These are phyloP conservation scores for Pantherophis vulpinus DNA, from an alignment of 2,797 vertebrate genomes.

Conservation along the genomic window DNA sequence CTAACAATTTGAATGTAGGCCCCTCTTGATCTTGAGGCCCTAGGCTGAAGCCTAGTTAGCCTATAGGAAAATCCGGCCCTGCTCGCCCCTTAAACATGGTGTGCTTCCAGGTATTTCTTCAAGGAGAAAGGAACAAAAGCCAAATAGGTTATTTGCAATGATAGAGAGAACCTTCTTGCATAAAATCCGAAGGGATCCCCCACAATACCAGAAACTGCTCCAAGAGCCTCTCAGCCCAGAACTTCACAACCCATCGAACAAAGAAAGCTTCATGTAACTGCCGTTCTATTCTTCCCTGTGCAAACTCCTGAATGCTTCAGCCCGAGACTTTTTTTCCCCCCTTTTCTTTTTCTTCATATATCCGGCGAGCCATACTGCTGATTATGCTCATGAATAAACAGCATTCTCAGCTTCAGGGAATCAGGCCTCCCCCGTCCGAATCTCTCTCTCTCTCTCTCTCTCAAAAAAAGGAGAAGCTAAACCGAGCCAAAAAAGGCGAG, in stretches of 20 bases:
- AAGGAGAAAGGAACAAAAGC: background rate
- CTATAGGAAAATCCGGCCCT: too few relatives aligned
- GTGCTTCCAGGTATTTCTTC: background rate
- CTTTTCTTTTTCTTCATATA: background rate
- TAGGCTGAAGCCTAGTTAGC: too few relatives aligned
- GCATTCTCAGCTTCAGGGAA: background rate
- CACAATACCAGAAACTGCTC: background rate
- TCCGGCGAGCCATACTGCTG: background rate
- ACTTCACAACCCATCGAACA: background rate
- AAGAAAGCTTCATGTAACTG: background rate
- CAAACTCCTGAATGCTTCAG: background rate
- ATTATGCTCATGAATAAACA: constrained; percentile 10
- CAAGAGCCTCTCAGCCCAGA: background rate
- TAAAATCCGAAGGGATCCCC: background rate
- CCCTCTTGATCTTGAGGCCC: too few relatives aligned
- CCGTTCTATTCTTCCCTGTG: background rate
- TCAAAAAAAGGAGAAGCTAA: background rate
- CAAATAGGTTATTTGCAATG: background rate
- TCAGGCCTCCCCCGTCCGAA: background rate
- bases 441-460: background rate
- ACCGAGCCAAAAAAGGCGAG: background rate
- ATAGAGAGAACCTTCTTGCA: background rate
- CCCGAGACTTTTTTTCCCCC: background rate
- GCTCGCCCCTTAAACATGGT: background rate
- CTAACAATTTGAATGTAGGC: too few relatives aligned